phyloP scores from a whole-genome alignment of 2,797 vertebrate species.

The Rallus crepitans region DNA sequence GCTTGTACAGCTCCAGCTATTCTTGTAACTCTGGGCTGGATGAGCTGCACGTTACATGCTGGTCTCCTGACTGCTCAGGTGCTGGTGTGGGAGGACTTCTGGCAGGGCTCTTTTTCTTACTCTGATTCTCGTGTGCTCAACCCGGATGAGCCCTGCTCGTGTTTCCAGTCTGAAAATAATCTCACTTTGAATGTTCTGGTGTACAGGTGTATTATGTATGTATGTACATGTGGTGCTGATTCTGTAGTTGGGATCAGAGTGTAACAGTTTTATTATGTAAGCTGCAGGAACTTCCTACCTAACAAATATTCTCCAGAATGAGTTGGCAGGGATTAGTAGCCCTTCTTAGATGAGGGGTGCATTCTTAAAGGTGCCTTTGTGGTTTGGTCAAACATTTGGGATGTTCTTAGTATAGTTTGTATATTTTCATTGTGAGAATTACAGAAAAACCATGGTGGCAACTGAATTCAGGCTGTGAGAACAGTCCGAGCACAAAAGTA shows the following conservation, averaged over 20 bases:
- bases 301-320: too few species aligned
- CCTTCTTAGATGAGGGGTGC: neutral
- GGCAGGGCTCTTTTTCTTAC: fast-evolving
- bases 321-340: neutral
- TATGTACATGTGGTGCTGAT: fast-evolving
- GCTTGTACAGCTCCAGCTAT: neutral
- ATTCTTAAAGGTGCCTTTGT: neutral
- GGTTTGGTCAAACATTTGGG: neutral
- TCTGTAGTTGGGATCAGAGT: neutral
- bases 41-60: fast-evolving
- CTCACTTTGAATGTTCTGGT: neutral
- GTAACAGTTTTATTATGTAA: fast-evolving
- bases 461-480: neutral
- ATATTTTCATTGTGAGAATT: neutral
- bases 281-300: neutral
- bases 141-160: fast-evolving
- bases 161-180: fast-evolving
- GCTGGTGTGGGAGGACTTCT: neutral
- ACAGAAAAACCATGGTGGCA: neutral
- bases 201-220: fast-evolving
- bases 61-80: neutral
- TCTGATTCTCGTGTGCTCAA: fast-evolving
- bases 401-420: neutral
- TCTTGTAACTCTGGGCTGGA: neutral
- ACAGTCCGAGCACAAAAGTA: neutral